Evolutionary conservation across 2,888 invertebrate species (phyloP).

Genomic region (Lycophotia porphyrea): DNA sequence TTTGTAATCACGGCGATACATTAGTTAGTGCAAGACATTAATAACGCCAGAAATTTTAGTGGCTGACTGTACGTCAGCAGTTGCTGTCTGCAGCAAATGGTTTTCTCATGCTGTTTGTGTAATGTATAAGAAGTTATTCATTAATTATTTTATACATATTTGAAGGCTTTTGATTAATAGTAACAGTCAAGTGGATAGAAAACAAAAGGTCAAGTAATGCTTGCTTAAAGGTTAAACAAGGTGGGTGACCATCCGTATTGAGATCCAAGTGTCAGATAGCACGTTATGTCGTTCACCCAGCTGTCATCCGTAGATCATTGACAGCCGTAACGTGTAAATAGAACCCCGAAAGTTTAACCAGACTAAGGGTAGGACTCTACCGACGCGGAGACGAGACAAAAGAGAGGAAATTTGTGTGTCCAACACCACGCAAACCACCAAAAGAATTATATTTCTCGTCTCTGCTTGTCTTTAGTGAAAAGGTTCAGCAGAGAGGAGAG

Average conservation of each 20-base stretch:
- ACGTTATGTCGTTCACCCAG: not conserved
- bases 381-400: too few species aligned
- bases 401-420: too few species aligned
- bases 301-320: not conserved
- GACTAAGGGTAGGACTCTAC: not conserved
- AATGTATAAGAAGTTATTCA: slow-evolving; percentile 17
- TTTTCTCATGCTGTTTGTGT: slow-evolving; percentile 22
- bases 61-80: slow-evolving; percentile 45
- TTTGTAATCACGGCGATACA: slow-evolving; percentile 70
- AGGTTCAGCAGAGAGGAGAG: too few species aligned
- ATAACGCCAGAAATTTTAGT: slow-evolving; percentile 63
- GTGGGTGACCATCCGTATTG: not conserved
- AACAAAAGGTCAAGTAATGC: too few species aligned
- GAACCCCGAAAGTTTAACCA: not conserved
- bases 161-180: not conserved
- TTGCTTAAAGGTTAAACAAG: not conserved
- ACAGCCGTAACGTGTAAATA: not conserved
- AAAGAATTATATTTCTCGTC: too few species aligned
- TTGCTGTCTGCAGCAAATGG: slow-evolving; percentile 41
- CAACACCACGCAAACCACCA: too few species aligned
- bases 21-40: slow-evolving; percentile 71
- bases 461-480: too few species aligned
- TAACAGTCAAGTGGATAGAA: not conserved
- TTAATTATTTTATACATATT: slow-evolving; percentile 3
- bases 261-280: not conserved